Evolutionary conservation across 2,113 vertebrate genomes (phyloP).

Genomic region (Piaya cayana): DNA sequence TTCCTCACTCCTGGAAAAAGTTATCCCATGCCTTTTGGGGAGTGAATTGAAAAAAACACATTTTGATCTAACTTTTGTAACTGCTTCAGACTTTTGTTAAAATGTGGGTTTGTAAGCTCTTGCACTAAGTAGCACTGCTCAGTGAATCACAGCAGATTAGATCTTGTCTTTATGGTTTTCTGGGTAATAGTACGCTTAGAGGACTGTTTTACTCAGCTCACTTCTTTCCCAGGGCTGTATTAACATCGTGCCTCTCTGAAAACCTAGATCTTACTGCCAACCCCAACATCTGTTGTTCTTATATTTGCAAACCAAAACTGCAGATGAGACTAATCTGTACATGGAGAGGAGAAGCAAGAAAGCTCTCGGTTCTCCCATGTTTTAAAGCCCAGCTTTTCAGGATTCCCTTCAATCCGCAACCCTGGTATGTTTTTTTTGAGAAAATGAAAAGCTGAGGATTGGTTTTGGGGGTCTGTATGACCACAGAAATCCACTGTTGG

Average conservation of each 20-base stretch:
- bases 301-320: not conserved
- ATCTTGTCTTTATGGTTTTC: slow-evolving; percentile 29
- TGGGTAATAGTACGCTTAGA: not conserved
- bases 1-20: not conserved
- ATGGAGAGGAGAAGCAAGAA: not conserved
- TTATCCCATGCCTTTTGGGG: not conserved
- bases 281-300: slow-evolving; percentile 20
- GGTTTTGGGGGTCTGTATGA: not conserved
- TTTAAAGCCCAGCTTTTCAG: not conserved
- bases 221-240: slow-evolving; percentile 6
- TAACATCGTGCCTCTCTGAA: not conserved
- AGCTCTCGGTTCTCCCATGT: not conserved
- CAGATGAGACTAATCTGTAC: not conserved
- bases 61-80: slow-evolving; percentile 2
- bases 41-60: not conserved
- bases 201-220: not conserved
- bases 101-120: not conserved
- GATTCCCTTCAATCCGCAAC: not conserved
- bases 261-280: not conserved
- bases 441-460: not conserved
- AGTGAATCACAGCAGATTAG: slow-evolving; percentile 31
- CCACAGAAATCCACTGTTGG: not conserved
- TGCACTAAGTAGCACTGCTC: not conserved
- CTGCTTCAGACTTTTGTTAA: not conserved
- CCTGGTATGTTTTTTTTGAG: not conserved